phyloP scores from a whole-genome alignment of 2,888 invertebrate species.

The Crepidodera aurea region DNA sequence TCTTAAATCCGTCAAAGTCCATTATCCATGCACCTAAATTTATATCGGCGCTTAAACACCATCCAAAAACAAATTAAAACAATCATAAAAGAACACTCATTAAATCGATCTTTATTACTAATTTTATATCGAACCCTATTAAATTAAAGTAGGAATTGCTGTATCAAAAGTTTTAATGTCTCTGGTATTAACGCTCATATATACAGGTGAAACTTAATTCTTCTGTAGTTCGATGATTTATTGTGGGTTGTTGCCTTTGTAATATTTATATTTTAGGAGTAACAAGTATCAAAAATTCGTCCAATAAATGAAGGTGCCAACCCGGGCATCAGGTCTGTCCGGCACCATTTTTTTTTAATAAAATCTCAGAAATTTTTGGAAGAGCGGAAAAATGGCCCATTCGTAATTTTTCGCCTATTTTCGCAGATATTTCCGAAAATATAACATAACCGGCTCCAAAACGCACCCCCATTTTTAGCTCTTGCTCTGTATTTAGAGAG shows the following conservation, averaged over 20 bases:
- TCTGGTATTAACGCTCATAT: slow-evolving; percentile 13
- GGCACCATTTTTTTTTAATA: too few species aligned
- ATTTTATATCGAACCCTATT: slow-evolving; percentile 35
- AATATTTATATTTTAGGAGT: slow-evolving; percentile 22
- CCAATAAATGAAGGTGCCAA: too few species aligned
- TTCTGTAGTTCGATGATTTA: not conserved
- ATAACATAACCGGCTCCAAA: too few species aligned
- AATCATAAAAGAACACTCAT: slow-evolving; percentile 33
- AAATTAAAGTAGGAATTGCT: slow-evolving; percentile 37
- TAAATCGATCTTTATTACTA: slow-evolving; percentile 34
- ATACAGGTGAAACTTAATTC: slow-evolving; percentile 14
- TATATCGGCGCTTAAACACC: slow-evolving; percentile 29
- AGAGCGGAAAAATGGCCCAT: too few species aligned
- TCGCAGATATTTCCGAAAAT: too few species aligned
- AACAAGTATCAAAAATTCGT: too few species aligned
- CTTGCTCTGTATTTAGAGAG: too few species aligned
- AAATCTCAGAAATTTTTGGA: too few species aligned
- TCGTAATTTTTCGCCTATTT: too few species aligned
- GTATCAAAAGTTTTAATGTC: slow-evolving; percentile 24
- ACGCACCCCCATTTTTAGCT: too few species aligned
- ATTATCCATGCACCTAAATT: slow-evolving; percentile 21
- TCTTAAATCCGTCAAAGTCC: slow-evolving; percentile 6
- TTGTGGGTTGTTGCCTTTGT: not conserved
- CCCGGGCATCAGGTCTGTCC: too few species aligned
- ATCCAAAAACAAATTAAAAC: slow-evolving; percentile 34